Percentiles rank a stretch among this genome's conserved stretches.
Evolutionary conservation across 2,113 vertebrate genomes (phyloP).

Genomic region (Sander lucioperca): DNA sequence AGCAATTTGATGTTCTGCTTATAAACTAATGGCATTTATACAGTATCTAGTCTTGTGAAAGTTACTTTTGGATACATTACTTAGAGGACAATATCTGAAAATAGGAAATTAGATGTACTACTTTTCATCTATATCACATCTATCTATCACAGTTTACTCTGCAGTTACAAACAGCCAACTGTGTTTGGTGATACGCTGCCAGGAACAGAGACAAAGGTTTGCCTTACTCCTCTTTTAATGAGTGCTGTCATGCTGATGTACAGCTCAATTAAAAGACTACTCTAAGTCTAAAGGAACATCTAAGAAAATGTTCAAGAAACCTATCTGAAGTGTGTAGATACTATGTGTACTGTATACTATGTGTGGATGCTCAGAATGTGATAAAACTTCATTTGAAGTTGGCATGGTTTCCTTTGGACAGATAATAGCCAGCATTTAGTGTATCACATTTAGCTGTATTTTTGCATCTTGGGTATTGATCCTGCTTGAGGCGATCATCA

Average conservation of each 20-base stretch:
- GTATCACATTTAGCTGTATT: conserved; percentile 4
- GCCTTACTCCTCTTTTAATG: not conserved
- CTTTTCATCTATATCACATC: not conserved
- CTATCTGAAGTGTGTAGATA: too few relatives aligned
- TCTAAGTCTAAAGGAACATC: not conserved
- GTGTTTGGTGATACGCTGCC: not conserved
- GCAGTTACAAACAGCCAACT: not conserved
- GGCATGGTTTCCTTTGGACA: not conserved
- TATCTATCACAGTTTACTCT: not conserved
- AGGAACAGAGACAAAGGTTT: not conserved
- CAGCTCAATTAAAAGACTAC: conserved; percentile 1
- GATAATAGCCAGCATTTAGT: conserved; percentile 13
- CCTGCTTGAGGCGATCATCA: conserved; percentile 12
- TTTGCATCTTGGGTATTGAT: conserved; percentile 9
- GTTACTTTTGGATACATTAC: not conserved
- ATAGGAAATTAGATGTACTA: not conserved
- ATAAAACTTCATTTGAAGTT: conserved; percentile 4
- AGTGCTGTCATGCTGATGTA: conserved; percentile 15
- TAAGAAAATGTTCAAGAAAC: not conserved
- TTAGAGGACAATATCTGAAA: not conserved
- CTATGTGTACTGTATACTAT: too few relatives aligned
- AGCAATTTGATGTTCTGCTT: not conserved
- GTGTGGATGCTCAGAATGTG: too few relatives aligned
- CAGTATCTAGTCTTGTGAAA: not conserved
- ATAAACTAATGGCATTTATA: not conserved